phyloP scores from a whole-genome alignment of 2,113 vertebrate species.

The Ibidorhyncha struthersii region DNA sequence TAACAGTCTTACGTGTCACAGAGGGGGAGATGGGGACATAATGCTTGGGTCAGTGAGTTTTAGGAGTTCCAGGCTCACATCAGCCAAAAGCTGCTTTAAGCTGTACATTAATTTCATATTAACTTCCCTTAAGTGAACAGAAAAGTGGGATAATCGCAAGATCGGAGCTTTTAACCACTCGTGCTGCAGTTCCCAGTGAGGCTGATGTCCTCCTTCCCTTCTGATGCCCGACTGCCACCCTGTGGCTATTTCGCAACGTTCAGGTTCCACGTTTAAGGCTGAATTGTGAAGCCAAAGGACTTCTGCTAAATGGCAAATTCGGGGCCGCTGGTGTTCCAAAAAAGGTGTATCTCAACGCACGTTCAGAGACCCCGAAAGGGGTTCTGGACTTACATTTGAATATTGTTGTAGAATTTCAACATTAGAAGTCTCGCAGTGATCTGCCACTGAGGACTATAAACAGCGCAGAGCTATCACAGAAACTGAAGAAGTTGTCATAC shows the following conservation, averaged over 20 bases:
- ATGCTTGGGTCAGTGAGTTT: neutral
- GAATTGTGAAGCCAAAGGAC: neutral
- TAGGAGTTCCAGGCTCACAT: neutral
- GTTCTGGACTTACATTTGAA: neutral
- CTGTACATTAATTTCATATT: neutral
- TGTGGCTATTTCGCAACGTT: neutral
- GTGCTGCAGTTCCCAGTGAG: accelerated
- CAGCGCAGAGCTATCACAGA: neutral
- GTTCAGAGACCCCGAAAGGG: neutral
- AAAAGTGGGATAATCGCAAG: neutral
- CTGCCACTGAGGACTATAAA: neutral
- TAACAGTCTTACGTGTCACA: neutral
- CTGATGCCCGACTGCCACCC: neutral
- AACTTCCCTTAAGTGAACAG: neutral
- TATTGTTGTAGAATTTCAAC: neutral
- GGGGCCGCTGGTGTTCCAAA: neutral
- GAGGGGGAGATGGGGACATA: neutral
- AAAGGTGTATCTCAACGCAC: neutral
- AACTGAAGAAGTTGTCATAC: neutral
- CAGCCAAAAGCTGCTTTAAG: neutral
- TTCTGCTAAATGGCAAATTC: neutral
- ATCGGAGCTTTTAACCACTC: neutral
- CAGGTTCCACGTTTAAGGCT: neutral
- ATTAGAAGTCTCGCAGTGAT: neutral
- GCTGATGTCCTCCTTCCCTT: neutral